Evolutionary conservation across 2,797 vertebrate genomes (phyloP).

Genomic region (Silurus aristotelis): DNA sequence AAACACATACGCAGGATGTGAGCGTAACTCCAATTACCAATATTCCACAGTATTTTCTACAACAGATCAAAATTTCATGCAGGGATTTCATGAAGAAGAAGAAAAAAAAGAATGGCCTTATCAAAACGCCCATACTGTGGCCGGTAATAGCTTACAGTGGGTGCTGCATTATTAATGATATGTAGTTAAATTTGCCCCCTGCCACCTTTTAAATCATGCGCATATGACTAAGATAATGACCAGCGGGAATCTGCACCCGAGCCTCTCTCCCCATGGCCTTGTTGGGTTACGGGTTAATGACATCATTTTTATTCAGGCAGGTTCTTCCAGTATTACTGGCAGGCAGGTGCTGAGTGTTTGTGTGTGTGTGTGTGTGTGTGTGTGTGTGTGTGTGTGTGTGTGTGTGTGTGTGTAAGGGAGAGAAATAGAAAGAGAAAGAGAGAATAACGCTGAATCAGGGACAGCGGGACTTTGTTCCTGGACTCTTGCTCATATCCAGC

Average conservation of each 20-base stretch:
- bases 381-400: constrained; percentile 43
- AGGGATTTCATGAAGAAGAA: background rate
- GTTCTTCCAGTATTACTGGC: constrained; percentile 69
- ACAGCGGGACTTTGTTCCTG: constrained; percentile 56
- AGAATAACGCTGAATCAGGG: constrained; percentile 46
- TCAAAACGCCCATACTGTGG: constrained; percentile 45
- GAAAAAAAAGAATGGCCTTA: constrained; percentile 17
- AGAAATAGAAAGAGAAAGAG: background rate
- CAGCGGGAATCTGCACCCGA: constrained; percentile 49
- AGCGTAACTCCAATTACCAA: background rate
- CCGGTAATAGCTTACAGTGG: constrained; percentile 49
- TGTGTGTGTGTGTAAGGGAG: constrained; percentile 33
- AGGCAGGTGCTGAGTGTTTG: constrained; percentile 59
- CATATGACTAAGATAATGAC: constrained; percentile 58
- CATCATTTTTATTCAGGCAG: constrained; percentile 79
- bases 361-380: background rate
- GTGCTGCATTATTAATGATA: constrained; percentile 55
- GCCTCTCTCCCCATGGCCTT: constrained; percentile 44
- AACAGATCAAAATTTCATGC: constrained; percentile 40
- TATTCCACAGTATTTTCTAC: background rate
- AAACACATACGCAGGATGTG: background rate
- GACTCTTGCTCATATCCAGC: constrained; percentile 72
- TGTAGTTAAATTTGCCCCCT: constrained; percentile 56
- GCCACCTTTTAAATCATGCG: constrained; percentile 52
- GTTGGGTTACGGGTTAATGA: constrained; percentile 72